phyloP scores from a whole-genome alignment of 2,888 invertebrate species.

The Digitonthophagus gazella region DNA sequence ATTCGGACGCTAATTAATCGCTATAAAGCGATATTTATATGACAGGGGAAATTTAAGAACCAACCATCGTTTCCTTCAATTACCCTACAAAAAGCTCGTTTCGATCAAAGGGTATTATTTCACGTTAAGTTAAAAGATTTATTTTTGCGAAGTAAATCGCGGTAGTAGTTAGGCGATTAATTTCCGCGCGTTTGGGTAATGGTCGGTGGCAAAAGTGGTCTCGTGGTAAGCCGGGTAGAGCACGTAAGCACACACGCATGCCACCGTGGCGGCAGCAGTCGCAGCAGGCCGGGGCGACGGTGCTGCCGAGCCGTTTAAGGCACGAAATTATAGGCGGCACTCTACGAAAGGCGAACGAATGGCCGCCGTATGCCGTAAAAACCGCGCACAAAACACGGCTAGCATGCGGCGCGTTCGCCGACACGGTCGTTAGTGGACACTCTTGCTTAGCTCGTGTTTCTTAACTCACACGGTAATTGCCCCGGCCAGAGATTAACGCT shows the following conservation, averaged over 20 bases:
- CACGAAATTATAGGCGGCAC: slow-evolving; percentile 7
- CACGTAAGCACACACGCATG: slow-evolving; percentile 11
- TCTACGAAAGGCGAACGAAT: slow-evolving; percentile 17
- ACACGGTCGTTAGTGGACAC: slow-evolving; percentile 18
- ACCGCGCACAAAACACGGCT: slow-evolving; percentile 14
- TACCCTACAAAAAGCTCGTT: too few relatives aligned
- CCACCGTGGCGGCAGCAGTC: slow-evolving; percentile 8
- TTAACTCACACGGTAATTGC: slow-evolving; percentile 13
- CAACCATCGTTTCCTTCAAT: background rate
- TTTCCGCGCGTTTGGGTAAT: slow-evolving; percentile 10
- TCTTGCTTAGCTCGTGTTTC: slow-evolving; percentile 18
- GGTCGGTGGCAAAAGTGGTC: background rate
- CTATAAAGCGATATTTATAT: background rate
- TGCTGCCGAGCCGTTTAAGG: slow-evolving; percentile 9
- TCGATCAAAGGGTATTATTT: too few relatives aligned
- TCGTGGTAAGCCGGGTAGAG: slow-evolving; percentile 8
- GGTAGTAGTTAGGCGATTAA: too few relatives aligned
- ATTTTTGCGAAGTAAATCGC: too few relatives aligned
- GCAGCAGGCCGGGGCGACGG: slow-evolving; percentile 1
- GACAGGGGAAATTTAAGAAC: background rate
- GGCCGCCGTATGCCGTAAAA: slow-evolving; percentile 9
- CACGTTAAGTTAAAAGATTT: too few relatives aligned
- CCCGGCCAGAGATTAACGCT: slow-evolving; percentile 15
- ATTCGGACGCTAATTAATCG: background rate
- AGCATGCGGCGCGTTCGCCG: background rate